Evolutionary conservation across 1,140 invertebrate genomes (phyloP), one percentile per base, ranked within the genome.

Genomic region (Hetaerina americana): DNA sequence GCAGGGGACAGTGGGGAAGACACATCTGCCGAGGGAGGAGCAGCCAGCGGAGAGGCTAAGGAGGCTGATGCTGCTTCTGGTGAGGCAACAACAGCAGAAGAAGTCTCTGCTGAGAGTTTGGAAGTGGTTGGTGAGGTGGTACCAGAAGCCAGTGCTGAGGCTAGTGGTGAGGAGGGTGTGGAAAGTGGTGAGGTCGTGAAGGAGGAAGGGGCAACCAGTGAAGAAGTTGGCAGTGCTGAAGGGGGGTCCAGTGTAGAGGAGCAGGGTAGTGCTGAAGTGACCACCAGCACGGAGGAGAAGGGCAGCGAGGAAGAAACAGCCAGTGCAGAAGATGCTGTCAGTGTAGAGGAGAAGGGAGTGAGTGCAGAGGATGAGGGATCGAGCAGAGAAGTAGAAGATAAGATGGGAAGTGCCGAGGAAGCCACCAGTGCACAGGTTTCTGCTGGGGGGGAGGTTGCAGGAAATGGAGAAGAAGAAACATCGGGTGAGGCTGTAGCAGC

Each of bases 111-210:
- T 3, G 40, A 70, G 10, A 57, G 40, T 57, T 66, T 10, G 15
- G 72, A 27, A 81, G 71, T 72, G 27, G 73, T 25, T 78, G 79
- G 79, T 73, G 75, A 75, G 66, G 76, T 76, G 71, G 75, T 75
- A 27, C 73, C 74, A 73, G 76, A 74, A 68, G 77, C 76, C 27
- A 75, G 76, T 31, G 72, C 72, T 22, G 73, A 71, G n/a, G 12
- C 70, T 69, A 12, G 6, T 15, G 26, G 18, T 57, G 70, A 22
- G n/a, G 70, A 40, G 24, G 70, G 29, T 5, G 70, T 22, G 10
- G 70, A 71, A 5, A 68, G 27, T 66, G 40, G 18, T 5, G 71
- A 66, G 31, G 71, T 12, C n/a, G 67, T 26, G 27, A 73, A 77
- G 66, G 72, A 74, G 25, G 67, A 70, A 28, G 27, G 69, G 26